Conservation (phyloP, 2,888 invertebrate species). For the Galeruca laticollis region DNA sequence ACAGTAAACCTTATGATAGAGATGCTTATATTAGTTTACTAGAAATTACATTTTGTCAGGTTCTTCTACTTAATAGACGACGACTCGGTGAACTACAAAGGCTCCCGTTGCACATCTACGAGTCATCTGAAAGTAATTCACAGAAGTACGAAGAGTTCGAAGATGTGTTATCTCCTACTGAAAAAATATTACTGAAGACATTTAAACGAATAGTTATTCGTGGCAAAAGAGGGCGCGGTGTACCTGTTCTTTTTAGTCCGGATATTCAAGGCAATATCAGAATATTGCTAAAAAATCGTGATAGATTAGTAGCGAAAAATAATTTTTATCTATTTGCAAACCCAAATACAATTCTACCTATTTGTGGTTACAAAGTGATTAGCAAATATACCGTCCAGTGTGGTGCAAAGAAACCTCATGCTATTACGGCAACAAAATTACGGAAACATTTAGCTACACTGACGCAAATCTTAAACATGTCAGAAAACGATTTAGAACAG, state of each 20-base stretch:
- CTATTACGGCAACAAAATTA: no score
- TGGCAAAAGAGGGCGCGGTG: no score
- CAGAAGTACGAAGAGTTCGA: conserved; percentile 42
- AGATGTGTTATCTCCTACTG: no score
- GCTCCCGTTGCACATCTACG: conserved; percentile 29
- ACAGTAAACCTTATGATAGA: no score
- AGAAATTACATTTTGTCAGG: no score
- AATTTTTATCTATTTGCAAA: conserved; percentile 43
- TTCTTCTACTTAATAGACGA: no score
- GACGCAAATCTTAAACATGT: conserved; percentile 47
- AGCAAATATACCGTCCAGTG: conserved; percentile 42
- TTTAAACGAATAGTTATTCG: no score
- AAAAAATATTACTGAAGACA: no score
- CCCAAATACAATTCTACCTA: conserved; percentile 29
- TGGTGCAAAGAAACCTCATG: conserved; percentile 51
- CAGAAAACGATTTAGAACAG: conserved; percentile 49
- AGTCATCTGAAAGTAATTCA: background rate
- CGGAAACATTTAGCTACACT: no score
- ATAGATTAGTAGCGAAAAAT: conserved; percentile 20
- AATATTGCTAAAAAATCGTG: no score
- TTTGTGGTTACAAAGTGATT: conserved; percentile 50
- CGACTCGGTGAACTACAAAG: conserved; percentile 54
- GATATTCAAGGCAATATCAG: conserved; percentile 53
- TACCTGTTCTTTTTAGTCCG: conserved; percentile 46
- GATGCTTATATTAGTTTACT: conserved; percentile 40